These are phyloP conservation scores for Heliconius hortense DNA, from an alignment of 2,888 invertebrate species.

Conservation along the genomic window DNA sequence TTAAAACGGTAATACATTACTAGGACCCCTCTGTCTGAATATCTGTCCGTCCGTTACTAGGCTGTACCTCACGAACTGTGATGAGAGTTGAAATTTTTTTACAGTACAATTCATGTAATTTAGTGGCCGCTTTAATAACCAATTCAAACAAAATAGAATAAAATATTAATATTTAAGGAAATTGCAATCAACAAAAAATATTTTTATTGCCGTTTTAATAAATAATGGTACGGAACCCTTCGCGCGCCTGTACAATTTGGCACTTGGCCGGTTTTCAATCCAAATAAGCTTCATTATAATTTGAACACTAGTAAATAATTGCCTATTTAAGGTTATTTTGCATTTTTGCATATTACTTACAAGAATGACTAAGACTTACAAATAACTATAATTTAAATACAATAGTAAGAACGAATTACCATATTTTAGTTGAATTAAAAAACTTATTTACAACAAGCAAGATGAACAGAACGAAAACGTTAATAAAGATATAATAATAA, in stretches of 20 bases:
- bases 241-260: not conserved
- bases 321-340: not conserved
- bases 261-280: not conserved
- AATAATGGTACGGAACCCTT: no score
- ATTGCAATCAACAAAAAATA: no score
- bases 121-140: no score
- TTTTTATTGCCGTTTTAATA: no score
- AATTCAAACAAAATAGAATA: no score
- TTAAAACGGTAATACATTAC: no score
- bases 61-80: no score
- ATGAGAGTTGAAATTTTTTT: no score
- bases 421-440: constrained; percentile 52
- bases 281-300: constrained; percentile 1
- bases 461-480: constrained; percentile 65
- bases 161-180: no score
- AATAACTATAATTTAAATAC: constrained; percentile 4
- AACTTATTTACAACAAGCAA: constrained; percentile 70
- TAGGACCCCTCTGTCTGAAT: no score
- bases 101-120: no score
- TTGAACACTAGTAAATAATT: not conserved
- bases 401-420: constrained; percentile 59
- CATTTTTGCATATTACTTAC: not conserved
- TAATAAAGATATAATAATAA: constrained; percentile 82
- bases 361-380: not conserved
- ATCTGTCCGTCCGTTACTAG: no score